Conservation (phyloP, 2,888 invertebrate species). For the Thelaira solivaga region DNA sequence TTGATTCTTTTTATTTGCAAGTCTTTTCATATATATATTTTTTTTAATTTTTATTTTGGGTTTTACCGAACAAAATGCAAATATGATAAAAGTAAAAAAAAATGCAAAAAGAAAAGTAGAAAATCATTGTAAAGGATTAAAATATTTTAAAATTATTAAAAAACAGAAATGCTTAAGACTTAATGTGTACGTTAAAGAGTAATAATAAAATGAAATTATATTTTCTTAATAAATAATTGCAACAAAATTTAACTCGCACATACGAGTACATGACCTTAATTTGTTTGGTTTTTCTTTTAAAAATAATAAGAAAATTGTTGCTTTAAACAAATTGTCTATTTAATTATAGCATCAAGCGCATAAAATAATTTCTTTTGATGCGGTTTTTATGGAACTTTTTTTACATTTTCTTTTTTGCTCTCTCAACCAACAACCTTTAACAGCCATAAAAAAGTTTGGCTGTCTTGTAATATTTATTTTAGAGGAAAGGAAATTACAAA, state of each 20-base stretch:
- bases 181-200: not conserved
- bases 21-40: not conserved
- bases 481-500: too few relatives aligned
- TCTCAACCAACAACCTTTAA: slow-evolving; percentile 16
- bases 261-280: slow-evolving; percentile 42
- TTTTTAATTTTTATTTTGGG: too few relatives aligned
- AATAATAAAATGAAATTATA: slow-evolving; percentile 16
- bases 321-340: slow-evolving; percentile 4
- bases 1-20: slow-evolving; percentile 10
- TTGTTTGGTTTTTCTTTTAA: slow-evolving; percentile 10
- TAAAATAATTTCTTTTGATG: slow-evolving; percentile 66
- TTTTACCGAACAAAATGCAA: slow-evolving; percentile 53
- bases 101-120: not conserved
- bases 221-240: not conserved
- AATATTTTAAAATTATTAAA: not conserved
- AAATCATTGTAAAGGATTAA: slow-evolving; percentile 17
- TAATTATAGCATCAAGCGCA: slow-evolving; percentile 57
- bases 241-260: slow-evolving; percentile 7
- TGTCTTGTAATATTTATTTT: slow-evolving; percentile 34
- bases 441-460: slow-evolving; percentile 47
- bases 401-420: not conserved
- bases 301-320: slow-evolving; percentile 16
- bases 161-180: not conserved
- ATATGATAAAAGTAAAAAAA: slow-evolving; percentile 26
- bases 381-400: slow-evolving; percentile 59